Base-by-base conservation (phyloP, 2,888 invertebrate genomes). In the Hoplodrina ambigua region DNA sequence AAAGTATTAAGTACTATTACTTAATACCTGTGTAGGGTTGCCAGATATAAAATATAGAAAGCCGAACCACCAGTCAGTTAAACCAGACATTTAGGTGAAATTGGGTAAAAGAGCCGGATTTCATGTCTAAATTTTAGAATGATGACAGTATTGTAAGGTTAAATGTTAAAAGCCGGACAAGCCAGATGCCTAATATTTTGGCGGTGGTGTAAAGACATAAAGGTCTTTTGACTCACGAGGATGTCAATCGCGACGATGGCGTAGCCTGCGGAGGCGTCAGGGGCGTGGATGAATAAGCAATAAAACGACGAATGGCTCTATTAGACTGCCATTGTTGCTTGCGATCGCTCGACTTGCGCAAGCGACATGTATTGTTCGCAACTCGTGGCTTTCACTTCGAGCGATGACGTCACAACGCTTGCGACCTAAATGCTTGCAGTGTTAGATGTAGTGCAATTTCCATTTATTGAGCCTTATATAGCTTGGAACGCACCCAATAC, bases 221-320 rank as follows among this genome's bases (percentile, higher is more conserved):
- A 82, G 86, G 84, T 82, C 80, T 83, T 72, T 81, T 82, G 87
- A 83, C 79, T 87, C 87, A 88, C 88, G 89, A 94, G 92, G 93
- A 93, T 92, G 94, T 92, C 91, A 91, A 92, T 93, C 91, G 92
- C 90, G 89, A 87, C 89, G 83, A 89, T 89, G 87, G 88, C 86
- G 88, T 86, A 86, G 88, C 88, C 80, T 86, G 92, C 90, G 92
- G 91, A 93, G 95, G 95, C 93, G 94, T 94, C 91, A 87, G 90
- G 93, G 96, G 96, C 95, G 96, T 95, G 94, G 93, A 95, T 94
- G 95, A 95, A 96, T 96, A 94, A 92, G 94, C 94, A 95, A 95
- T 95, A 95, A 94, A 92, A 91, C 92, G 90, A 90, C 93, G 94
- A 95, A 96, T 94, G 94, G 91, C 96, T 96, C 93, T 96, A 96